Evolutionary conservation across 2,113 vertebrate species (phyloP).

Genomic region (Centrocercus urophasianus): DNA sequence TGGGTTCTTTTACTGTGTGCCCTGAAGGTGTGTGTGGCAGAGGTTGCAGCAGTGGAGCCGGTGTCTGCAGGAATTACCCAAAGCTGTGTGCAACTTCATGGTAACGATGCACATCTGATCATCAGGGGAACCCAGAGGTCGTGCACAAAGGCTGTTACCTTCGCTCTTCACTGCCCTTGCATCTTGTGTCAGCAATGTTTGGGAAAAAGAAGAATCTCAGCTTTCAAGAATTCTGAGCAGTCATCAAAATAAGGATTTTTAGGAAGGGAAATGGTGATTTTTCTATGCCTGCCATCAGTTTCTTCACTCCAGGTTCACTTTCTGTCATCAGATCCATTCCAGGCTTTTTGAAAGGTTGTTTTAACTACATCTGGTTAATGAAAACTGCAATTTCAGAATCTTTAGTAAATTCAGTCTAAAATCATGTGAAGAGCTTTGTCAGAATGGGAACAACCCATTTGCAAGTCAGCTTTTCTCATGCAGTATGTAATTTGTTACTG

Average conservation of each 20-base stretch:
- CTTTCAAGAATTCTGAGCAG: background rate
- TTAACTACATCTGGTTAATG: background rate
- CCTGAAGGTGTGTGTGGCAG: fast-evolving
- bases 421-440: background rate
- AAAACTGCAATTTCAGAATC: background rate
- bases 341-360: background rate
- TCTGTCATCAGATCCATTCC: background rate
- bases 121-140: fast-evolving
- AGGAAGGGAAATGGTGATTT: background rate
- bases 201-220: background rate
- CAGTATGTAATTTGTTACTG: background rate
- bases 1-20: background rate
- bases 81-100: background rate
- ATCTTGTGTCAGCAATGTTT: background rate
- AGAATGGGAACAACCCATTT: background rate
- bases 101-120: background rate
- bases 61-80: background rate
- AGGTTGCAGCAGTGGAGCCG: background rate
- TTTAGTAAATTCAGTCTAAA: background rate
- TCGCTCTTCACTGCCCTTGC: background rate
- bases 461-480: background rate
- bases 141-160: background rate
- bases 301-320: background rate
- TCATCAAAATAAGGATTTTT: background rate
- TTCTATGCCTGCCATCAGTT: background rate